Conservation (phyloP, 2,797 vertebrate genomes). For the Parambassis ranga region DNA sequence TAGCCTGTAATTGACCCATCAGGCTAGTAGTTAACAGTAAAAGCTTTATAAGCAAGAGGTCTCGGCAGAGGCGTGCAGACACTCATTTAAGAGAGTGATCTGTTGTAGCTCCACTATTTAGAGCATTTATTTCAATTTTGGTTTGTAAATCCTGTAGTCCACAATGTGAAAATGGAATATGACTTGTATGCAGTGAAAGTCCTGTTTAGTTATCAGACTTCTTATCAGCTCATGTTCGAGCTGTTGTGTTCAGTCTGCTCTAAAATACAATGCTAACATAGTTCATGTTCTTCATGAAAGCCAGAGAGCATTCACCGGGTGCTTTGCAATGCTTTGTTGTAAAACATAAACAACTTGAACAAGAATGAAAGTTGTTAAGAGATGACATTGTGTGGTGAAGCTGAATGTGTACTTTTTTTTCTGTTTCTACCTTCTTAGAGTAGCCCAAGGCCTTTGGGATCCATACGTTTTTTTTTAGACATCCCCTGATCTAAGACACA, state of each 20-base stretch:
- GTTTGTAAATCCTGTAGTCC: slow-evolving; percentile 45
- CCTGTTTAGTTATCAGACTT: too few relatives aligned
- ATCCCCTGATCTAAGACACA: too few relatives aligned
- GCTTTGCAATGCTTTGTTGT: neutral
- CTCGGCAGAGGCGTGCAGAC: slow-evolving; percentile 66
- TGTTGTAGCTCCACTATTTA: slow-evolving; percentile 43
- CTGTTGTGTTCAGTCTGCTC: neutral
- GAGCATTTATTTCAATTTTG: slow-evolving; percentile 52
- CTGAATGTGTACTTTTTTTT: neutral
- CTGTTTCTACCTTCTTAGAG: neutral
- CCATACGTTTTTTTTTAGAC: too few relatives aligned
- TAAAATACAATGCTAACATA: neutral
- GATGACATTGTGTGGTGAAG: neutral
- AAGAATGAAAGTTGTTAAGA: neutral
- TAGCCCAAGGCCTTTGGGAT: too few relatives aligned
- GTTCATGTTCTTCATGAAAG: neutral
- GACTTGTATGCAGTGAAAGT: slow-evolving; percentile 7
- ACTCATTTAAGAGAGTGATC: slow-evolving; percentile 40
- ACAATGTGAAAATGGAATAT: slow-evolving; percentile 30
- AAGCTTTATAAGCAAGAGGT: slow-evolving; percentile 74
- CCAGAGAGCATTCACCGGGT: neutral
- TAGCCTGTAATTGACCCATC: slow-evolving; percentile 79
- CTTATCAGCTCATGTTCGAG: neutral
- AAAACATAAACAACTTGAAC: neutral
- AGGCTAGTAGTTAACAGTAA: slow-evolving; percentile 74